These are phyloP conservation scores for Agapornis roseicollis DNA, from an alignment of 2,113 vertebrate species.

Conservation along the genomic window DNA sequence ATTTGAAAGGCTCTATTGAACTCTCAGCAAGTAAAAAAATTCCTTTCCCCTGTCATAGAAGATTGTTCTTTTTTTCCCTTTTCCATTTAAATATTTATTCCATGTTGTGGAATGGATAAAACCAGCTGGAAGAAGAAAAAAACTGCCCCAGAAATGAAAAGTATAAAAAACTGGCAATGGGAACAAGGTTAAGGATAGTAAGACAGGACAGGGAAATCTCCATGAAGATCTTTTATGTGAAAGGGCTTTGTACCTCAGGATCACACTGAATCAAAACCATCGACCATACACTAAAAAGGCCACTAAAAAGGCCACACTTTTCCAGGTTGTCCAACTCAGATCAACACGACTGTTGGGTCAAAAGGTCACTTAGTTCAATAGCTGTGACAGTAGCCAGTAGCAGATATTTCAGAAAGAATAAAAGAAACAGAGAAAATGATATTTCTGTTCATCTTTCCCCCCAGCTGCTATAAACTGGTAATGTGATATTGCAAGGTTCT, in stretches of 20 bases:
- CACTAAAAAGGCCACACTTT: neutral
- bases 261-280: neutral
- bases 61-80: neutral
- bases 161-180: neutral
- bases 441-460: neutral
- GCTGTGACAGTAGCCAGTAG: neutral
- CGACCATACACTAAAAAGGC: neutral
- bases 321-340: neutral
- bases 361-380: neutral
- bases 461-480: neutral
- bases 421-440: neutral
- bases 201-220: neutral
- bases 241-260: neutral
- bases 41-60: neutral
- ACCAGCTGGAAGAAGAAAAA: neutral
- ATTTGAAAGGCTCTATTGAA: neutral
- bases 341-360: neutral
- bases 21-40: neutral
- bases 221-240: neutral
- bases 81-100: neutral
- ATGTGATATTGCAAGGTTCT: neutral
- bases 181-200: neutral
- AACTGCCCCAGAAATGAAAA: neutral
- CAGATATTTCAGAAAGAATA: conserved; percentile 13
- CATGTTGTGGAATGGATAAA: neutral